phyloP scores from a whole-genome alignment of 2,888 invertebrate species.

The Philereme transversata region DNA sequence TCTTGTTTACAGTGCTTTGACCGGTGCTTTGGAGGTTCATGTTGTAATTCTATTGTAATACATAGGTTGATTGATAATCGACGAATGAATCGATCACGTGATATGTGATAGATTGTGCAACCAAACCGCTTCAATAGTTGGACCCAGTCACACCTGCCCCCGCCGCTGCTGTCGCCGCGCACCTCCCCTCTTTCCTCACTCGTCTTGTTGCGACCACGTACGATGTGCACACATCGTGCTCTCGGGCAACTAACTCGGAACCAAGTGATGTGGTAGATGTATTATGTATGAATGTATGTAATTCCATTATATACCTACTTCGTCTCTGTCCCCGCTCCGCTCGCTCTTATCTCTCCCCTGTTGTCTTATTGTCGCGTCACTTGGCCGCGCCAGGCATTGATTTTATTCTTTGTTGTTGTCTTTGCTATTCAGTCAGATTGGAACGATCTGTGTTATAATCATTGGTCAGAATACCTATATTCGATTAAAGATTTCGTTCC shows the following conservation, averaged over 20 bases:
- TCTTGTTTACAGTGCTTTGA: neutral
- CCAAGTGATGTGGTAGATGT: conserved; percentile 70
- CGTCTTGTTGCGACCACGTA: conserved; percentile 48
- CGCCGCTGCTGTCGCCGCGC: conserved; percentile 51
- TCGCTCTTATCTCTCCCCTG: conserved; percentile 63
- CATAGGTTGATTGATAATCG: conserved; percentile 38
- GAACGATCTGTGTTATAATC: conserved; percentile 59
- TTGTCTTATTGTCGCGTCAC: conserved; percentile 73
- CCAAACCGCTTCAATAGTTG: conserved; percentile 51
- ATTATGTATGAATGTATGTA: conserved; percentile 57
- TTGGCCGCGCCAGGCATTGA: conserved; percentile 70
- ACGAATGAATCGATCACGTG: conserved; percentile 56
- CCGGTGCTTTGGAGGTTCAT: conserved; percentile 14
- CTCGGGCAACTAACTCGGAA: conserved; percentile 51
- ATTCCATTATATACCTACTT: conserved; percentile 81
- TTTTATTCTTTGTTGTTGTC: conserved; percentile 69
- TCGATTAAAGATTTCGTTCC: conserved; percentile 7
- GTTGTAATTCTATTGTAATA: conserved; percentile 3
- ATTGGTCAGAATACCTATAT: conserved; percentile 14
- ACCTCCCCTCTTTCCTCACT: conserved; percentile 46
- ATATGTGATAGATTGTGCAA: conserved; percentile 60
- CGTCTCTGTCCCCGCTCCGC: conserved; percentile 72
- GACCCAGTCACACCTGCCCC: conserved; percentile 59
- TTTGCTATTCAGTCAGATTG: conserved; percentile 64
- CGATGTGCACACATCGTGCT: conserved; percentile 60